Conservation (phyloP, 2,797 vertebrate species). For the Astyanax mexicanus region DNA sequence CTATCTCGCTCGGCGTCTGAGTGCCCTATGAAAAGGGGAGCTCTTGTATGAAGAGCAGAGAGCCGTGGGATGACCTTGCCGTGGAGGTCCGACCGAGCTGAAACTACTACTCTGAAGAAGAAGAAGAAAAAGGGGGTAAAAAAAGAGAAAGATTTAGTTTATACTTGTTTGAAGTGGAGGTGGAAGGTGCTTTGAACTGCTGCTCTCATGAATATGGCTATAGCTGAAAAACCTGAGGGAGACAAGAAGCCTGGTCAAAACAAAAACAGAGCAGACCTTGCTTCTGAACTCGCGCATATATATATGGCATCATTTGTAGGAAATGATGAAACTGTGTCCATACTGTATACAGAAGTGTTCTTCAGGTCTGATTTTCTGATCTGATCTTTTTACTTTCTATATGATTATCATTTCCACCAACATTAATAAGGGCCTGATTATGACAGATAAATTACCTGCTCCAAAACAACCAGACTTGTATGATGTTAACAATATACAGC, state of each 20-base stretch:
- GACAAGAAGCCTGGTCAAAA: conserved; percentile 40
- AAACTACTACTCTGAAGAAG: conserved; percentile 88
- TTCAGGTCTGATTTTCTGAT: neutral
- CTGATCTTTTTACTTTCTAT: too few species aligned
- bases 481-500: too few species aligned
- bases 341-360: too few species aligned
- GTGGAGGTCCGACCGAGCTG: conserved; percentile 79
- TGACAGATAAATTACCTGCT: too few species aligned
- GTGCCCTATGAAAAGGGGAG: conserved; percentile 50
- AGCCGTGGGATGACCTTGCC: conserved; percentile 62
- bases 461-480: too few species aligned
- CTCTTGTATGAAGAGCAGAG: conserved; percentile 55
- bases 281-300: conserved; percentile 1
- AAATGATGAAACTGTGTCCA: neutral
- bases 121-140: conserved; percentile 70
- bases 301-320: neutral
- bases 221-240: conserved; percentile 34
- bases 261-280: conserved; percentile 29
- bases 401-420: neutral
- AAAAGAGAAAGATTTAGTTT: conserved; percentile 52
- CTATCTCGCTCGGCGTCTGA: conserved; percentile 50
- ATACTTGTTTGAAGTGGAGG: conserved; percentile 59
- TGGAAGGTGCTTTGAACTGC: conserved; percentile 81
- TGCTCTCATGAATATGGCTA: conserved; percentile 53
- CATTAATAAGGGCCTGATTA: too few species aligned